Evolutionary conservation across 1,140 invertebrate genomes (phyloP).

Genomic region (Tetragonula clypearis): DNA sequence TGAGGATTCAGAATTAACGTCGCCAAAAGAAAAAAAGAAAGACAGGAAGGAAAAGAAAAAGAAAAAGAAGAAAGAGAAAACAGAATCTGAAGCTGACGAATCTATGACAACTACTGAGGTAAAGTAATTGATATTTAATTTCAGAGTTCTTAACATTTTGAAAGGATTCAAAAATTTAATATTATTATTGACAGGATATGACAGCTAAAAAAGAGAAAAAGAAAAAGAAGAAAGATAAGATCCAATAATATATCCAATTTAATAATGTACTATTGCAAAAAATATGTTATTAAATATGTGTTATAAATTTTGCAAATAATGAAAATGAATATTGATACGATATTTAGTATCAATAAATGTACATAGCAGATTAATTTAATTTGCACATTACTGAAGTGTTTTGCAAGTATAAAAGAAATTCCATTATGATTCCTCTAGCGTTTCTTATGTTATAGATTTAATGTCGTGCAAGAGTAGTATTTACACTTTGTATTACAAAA

Average conservation of each 20-base stretch:
- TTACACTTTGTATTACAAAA: neutral
- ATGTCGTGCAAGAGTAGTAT: neutral
- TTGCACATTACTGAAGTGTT: constrained; percentile 2
- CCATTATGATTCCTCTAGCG: neutral
- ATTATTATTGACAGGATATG: constrained; percentile 65
- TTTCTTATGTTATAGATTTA: neutral
- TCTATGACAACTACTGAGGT: constrained; percentile 52
- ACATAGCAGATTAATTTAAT: constrained; percentile 19
- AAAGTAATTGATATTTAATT: constrained; percentile 16
- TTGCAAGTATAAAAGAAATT: neutral
- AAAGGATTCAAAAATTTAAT: neutral
- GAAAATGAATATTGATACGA: constrained; percentile 27
- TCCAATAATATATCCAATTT: constrained; percentile 70
- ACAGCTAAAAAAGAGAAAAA: constrained; percentile 86
- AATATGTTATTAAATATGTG: neutral
- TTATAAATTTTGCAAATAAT: constrained; percentile 7
- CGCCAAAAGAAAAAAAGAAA: constrained; percentile 80
- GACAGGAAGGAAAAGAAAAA: constrained; percentile 86
- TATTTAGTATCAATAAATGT: constrained; percentile 33
- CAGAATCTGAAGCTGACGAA: constrained; percentile 69
- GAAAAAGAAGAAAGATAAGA: constrained; percentile 88
- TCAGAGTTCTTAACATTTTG: neutral
- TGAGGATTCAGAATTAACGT: constrained; percentile 78
- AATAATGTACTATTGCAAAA: neutral
- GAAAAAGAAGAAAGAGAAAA: constrained; percentile 78